Conservation (phyloP, 1,140 invertebrate species). For the Drosophila micromelanica region DNA sequence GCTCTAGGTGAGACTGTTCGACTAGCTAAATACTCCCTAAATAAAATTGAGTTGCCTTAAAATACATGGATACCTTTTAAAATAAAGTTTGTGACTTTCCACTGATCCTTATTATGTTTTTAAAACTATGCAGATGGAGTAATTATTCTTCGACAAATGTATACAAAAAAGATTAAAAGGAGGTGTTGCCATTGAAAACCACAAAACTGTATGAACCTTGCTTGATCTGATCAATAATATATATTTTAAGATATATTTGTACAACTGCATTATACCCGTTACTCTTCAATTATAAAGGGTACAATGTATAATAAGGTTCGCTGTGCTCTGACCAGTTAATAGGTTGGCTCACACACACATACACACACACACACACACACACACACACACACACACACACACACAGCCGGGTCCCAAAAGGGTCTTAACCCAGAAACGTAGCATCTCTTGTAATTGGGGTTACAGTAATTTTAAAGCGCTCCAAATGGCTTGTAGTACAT, state of each 20-base stretch:
- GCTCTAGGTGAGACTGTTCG: neutral
- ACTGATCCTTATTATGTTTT: too few species aligned
- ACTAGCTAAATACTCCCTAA: neutral
- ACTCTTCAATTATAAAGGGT: neutral
- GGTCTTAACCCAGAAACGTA: conserved; percentile 69
- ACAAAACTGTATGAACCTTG: too few species aligned
- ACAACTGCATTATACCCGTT: neutral
- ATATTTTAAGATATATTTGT: too few species aligned
- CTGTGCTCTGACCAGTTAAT: conserved; percentile 22
- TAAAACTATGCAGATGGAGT: too few species aligned
- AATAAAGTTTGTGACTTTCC: too few species aligned
- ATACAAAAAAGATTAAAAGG: too few species aligned
- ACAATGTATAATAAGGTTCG: conserved; percentile 7
- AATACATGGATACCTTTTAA: too few species aligned
- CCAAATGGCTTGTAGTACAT: conserved; percentile 54
- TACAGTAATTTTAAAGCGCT: conserved; percentile 67
- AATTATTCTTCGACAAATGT: too few species aligned
- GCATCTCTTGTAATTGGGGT: conserved; percentile 74
- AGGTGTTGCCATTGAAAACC: too few species aligned
- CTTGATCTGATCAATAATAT: too few species aligned
- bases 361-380: neutral
- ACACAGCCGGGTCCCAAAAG: conserved; percentile 39
- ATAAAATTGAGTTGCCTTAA: too few species aligned
- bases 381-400: too few species aligned
- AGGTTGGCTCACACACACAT: conserved; percentile 31